Evolutionary conservation across 2,888 invertebrate species (phyloP).

Genomic region (Phasia obesa): DNA sequence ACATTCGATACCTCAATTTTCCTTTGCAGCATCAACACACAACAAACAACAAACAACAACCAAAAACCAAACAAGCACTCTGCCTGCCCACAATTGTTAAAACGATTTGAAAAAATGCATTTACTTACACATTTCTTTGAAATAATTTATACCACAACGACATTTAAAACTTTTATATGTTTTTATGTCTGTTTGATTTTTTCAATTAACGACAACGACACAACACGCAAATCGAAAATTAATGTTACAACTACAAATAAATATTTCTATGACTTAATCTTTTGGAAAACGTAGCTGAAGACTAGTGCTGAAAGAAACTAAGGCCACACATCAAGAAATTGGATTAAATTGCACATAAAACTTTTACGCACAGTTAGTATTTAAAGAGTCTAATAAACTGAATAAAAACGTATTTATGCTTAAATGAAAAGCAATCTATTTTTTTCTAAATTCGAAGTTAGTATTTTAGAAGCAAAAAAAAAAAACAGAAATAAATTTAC

Average conservation of each 20-base stretch:
- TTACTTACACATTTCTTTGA: constrained; percentile 32
- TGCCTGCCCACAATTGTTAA: constrained; percentile 33
- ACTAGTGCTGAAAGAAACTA: background rate
- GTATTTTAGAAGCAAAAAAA: constrained; percentile 8
- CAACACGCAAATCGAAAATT: constrained; percentile 62
- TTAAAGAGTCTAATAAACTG: constrained; percentile 12
- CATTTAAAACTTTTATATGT: constrained; percentile 65
- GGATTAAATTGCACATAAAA: constrained; percentile 63
- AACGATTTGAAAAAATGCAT: constrained; percentile 1
- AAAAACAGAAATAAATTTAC: background rate
- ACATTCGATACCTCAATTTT: constrained; percentile 47
- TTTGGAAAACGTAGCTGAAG: background rate
- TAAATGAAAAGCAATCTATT: constrained; percentile 22
- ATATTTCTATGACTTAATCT: constrained; percentile 21
- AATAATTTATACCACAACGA: constrained; percentile 35
- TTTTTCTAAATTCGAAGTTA: background rate
- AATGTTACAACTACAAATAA: constrained; percentile 23
- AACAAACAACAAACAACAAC: background rate
- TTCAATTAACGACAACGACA: constrained; percentile 35
- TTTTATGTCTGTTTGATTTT: constrained; percentile 41
- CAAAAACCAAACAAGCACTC: constrained; percentile 19
- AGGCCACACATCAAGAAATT: constrained; percentile 53
- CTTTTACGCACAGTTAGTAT: constrained; percentile 29
- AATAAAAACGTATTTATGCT: constrained; percentile 35
- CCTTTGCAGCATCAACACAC: background rate